Evolutionary conservation across 2,888 invertebrate genomes (phyloP), one percentile per base, ranked within the genome.

Genomic region (Clunio marinus): DNA sequence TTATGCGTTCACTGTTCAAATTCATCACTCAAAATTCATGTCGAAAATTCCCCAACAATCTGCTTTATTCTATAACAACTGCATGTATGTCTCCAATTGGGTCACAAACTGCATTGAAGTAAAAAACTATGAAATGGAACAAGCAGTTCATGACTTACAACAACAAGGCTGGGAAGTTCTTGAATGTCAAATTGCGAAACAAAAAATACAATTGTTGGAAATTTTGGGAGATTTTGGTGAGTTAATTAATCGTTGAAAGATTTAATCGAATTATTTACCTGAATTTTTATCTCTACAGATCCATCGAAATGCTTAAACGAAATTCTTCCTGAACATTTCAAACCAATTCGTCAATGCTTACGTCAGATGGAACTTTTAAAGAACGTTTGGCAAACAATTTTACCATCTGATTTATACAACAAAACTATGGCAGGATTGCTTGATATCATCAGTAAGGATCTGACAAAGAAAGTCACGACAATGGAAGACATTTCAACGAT

Each of bases 1-100:
- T 72, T 96, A 93, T 76, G 84, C 86, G 69, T 85, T 84, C 55
- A 84, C 91, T 62, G 88, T 93, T 24, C 89, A 91, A 1, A 86
- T 87, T 71, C 84, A 88, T 74, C 94, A 95, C 78, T 86, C 87
- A 74, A 87, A 88, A 73, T 84, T 88, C 72, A 81, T 96, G 69
- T 85, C 88, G 74, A 89, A 87, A 1, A 88, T 95, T 74, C 95
- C 96, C 1, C 93, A 95, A 74, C 91, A 93, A 80, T 74, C 79
- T n/a, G 93, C 91, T 4, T 76, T 94, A 25, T 91, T 91, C 75
- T 88, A 95, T 80, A 96, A 96, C 81, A 96, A 96, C 78, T 94
- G 94, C 76, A 87, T 91, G 86, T 96, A 87, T 75, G 81, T 96
- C 10, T 86, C 90, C 0, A 89, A 93, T 78, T 91, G 89, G 83